phyloP scores from a whole-genome alignment of 2,113 vertebrate species.

The Tragelaphus scriptus region DNA sequence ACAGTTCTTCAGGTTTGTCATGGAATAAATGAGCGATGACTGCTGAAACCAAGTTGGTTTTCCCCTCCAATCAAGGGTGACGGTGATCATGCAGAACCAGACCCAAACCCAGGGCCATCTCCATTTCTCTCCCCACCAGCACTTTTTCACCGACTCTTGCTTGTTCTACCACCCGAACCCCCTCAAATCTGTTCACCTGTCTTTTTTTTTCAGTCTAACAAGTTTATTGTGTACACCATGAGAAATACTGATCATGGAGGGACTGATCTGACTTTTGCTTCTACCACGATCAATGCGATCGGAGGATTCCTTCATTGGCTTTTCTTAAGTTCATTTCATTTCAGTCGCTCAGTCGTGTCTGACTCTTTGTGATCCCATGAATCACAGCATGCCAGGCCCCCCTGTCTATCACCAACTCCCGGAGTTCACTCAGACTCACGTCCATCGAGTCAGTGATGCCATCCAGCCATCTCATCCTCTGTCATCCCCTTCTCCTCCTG shows the following conservation, averaged over 20 bases:
- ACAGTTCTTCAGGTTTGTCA: background rate
- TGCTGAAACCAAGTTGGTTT: background rate
- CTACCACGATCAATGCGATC: constrained; percentile 81
- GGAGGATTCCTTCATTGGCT: constrained; percentile 77
- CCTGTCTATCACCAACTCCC: too few relatives aligned
- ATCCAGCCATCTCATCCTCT: too few relatives aligned
- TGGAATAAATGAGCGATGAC: background rate
- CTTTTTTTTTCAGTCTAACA: constrained; percentile 51
- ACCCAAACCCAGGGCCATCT: background rate
- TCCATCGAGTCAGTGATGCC: too few relatives aligned
- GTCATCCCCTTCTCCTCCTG: too few relatives aligned
- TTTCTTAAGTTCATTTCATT: background rate
- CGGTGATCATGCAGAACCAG: background rate
- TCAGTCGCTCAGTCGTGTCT: too few relatives aligned
- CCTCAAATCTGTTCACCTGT: background rate
- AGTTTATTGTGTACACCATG: constrained; percentile 74
- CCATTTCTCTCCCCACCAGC: background rate
- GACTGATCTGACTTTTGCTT: constrained; percentile 78
- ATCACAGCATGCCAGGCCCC: too few relatives aligned
- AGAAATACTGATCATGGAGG: constrained; percentile 79
- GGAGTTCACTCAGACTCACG: too few relatives aligned
- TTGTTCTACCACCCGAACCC: background rate
- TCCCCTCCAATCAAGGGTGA: background rate
- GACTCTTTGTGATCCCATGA: too few relatives aligned
- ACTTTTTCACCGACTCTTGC: background rate